Conservation (phyloP, 2,888 invertebrate species). For the Lissocephala sabroskyi region DNA sequence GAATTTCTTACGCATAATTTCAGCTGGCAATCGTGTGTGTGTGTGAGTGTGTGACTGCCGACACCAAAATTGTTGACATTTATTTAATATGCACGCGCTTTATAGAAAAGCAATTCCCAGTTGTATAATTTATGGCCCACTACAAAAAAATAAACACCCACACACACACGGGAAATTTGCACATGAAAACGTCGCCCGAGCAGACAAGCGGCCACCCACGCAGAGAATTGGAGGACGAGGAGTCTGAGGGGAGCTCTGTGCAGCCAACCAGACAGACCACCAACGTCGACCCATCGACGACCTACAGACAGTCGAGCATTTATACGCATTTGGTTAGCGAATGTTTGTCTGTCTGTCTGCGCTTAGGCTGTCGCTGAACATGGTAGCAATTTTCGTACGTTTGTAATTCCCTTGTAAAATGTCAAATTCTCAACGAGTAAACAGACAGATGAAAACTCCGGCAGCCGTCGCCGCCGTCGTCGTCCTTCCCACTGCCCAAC, state of each 20-base stretch:
- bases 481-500: slow-evolving; percentile 5
- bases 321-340: slow-evolving; percentile 3
- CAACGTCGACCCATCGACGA: slow-evolving; percentile 2
- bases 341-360: slow-evolving; percentile 9
- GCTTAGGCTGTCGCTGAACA: slow-evolving; percentile 41
- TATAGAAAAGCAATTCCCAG: slow-evolving; percentile 66
- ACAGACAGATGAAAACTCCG: slow-evolving; percentile 12
- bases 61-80: slow-evolving; percentile 58
- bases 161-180: slow-evolving; percentile 54
- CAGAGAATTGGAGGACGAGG: no score
- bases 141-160: slow-evolving; percentile 29
- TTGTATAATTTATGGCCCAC: slow-evolving; percentile 64
- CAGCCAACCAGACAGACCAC: slow-evolving; percentile 22
- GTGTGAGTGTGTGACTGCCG: slow-evolving; percentile 8
- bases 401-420: slow-evolving; percentile 63
- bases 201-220: slow-evolving; percentile 4
- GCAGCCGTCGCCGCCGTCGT: neutral
- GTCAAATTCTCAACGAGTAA: slow-evolving; percentile 51
- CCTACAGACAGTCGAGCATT: slow-evolving; percentile 3
- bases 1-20: slow-evolving; percentile 50
- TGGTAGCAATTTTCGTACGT: slow-evolving; percentile 60
- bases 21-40: slow-evolving; percentile 22
- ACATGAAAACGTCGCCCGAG: slow-evolving; percentile 47
- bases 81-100: slow-evolving; percentile 66
- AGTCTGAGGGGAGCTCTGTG: no score